Conservation (phyloP, 1,140 invertebrate genomes). For the Teleogryllus occipitalis region DNA sequence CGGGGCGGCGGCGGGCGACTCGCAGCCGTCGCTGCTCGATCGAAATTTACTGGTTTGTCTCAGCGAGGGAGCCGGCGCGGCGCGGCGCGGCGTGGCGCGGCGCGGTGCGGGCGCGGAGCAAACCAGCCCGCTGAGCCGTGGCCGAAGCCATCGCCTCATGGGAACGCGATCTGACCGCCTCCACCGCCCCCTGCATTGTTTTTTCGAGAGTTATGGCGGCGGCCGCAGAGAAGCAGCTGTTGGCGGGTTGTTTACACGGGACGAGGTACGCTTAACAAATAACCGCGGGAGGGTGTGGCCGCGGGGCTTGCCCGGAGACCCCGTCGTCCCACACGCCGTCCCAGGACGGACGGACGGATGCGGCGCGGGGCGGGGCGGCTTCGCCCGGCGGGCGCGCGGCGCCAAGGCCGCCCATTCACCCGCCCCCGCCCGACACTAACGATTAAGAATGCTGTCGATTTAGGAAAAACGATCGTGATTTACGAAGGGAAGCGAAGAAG, state of each 20-base stretch:
- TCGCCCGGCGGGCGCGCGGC: too few relatives aligned
- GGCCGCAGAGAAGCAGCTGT: neutral
- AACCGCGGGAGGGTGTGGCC: neutral
- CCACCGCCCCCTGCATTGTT: neutral
- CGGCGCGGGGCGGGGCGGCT: too few relatives aligned
- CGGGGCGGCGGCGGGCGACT: neutral
- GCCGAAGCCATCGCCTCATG: neutral
- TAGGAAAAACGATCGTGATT: neutral
- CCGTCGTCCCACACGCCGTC: neutral
- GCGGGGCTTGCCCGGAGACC: neutral
- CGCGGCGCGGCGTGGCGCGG: too few relatives aligned
- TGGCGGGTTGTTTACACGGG: neutral
- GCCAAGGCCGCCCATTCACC: too few relatives aligned
- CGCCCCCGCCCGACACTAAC: neutral
- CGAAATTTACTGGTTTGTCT: conserved; percentile 1
- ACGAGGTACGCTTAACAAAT: neutral
- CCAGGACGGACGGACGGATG: too few relatives aligned
- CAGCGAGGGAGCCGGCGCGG: neutral
- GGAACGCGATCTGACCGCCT: neutral
- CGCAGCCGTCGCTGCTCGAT: neutral
- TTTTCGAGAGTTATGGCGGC: neutral
- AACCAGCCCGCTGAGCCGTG: neutral
- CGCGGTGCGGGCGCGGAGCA: neutral
- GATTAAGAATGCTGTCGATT: neutral
- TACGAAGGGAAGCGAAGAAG: too few relatives aligned